phyloP scores from a whole-genome alignment of 2,888 invertebrate species.

The Prionchulus punctatus region DNA sequence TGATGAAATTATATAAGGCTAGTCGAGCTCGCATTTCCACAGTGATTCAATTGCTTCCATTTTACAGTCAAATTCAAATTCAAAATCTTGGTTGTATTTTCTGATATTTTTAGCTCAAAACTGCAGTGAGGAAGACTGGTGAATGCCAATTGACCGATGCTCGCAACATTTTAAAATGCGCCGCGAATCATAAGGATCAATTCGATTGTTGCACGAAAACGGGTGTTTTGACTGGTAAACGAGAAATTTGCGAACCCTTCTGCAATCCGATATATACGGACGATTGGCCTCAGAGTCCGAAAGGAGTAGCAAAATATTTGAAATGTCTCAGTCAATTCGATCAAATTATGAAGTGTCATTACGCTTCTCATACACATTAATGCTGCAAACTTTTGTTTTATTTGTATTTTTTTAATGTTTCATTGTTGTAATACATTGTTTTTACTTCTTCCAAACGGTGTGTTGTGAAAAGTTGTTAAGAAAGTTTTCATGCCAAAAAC shows the following conservation, averaged over 20 bases:
- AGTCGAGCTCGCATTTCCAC: no score
- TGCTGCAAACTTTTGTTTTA: no score
- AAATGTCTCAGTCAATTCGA: background rate
- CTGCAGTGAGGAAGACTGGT: background rate
- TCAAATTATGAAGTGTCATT: background rate
- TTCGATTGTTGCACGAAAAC: background rate
- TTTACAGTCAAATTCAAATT: no score
- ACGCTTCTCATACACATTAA: no score
- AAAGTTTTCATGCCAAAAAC: no score
- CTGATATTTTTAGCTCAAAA: background rate
- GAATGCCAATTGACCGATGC: background rate
- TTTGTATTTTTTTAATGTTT: no score
- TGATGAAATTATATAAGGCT: no score
- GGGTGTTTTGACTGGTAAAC: background rate
- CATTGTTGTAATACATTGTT: no score
- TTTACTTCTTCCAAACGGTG: no score
- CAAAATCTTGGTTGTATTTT: background rate
- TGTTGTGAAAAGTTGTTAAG: no score
- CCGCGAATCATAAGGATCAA: background rate
- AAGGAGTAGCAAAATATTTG: background rate
- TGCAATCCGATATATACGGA: background rate
- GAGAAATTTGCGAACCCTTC: background rate
- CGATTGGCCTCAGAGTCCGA: background rate
- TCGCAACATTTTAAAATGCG: background rate
- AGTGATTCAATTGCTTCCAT: no score